Evolutionary conservation across 1,140 invertebrate species (phyloP), one percentile per base, ranked within the genome.

Genomic region (Galleria mellonella): DNA sequence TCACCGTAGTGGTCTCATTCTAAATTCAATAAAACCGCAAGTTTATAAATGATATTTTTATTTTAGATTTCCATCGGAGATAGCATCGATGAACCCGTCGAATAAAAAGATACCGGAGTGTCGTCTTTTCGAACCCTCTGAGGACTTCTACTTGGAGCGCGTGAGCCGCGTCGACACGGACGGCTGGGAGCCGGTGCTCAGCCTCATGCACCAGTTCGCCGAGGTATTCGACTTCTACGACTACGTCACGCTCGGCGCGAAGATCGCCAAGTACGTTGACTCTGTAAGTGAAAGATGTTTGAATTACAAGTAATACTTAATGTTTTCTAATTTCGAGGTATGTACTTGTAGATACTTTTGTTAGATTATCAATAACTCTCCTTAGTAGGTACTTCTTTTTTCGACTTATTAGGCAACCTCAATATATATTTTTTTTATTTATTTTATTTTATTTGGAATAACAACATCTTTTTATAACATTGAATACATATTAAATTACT

Each of bases 181-280:
- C 0, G 63, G 57, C 9, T 82, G 77, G 81, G 60, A 73, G 28
- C 73, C 73, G 1, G 45, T 72, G 1, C 42, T 73, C 12, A 73
- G 48, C 4, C 47, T 84, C 8, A 79, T 78, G 64, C 73, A 81
- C n/a, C 69, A 82, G 43, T 72, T 81, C 37, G 59, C 70, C 0
- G 81, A 81, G 41, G 45, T 74, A 31, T 81, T 82, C 45, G 60
- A 75, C 23, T 68, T 52, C 35, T 65, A 59, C 32, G 74, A 84
- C 15, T 82, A 70, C 32, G 51, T 57, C 12, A 53, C 49, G 1
- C 45, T 84, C 6, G 81, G 77, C 0, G 57, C 70, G 4, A 84
- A 78, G 41, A 71, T 84, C 15, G 67, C 77, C 4, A 76, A 62
- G 47, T 84, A 78, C 45, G 55, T 82, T 1, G 81, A 84, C 7